A percentile compares a stretch with the other conserved stretches of the same genome.
phyloP scores from a whole-genome alignment of 2,888 invertebrate species.

The Eupithecia subfuscata region DNA sequence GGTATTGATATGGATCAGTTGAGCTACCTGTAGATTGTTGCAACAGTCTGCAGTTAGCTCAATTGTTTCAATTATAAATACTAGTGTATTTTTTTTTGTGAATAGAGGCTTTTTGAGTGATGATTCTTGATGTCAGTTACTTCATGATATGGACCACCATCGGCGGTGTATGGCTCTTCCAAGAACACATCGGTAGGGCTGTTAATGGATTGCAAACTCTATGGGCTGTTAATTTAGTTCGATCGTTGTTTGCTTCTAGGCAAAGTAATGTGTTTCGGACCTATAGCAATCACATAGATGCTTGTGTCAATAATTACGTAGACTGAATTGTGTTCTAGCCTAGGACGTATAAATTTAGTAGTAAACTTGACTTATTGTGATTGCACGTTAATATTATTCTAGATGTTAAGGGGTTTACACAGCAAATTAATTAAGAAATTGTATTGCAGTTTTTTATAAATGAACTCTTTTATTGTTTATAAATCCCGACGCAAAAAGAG shows the following conservation, averaged over 20 bases:
- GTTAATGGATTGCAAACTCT: neutral
- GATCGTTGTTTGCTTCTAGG: neutral
- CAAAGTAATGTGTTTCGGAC: neutral
- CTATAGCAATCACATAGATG: neutral
- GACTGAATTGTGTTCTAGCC: neutral
- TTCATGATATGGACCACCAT: no score
- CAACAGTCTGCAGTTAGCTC: no score
- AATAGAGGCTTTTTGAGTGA: no score
- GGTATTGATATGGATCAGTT: no score
- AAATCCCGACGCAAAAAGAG: no score
- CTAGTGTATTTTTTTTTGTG: no score
- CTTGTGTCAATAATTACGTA: neutral
- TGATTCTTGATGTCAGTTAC: no score
- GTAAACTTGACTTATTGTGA: neutral
- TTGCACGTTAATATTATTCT: neutral
- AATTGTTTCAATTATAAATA: no score
- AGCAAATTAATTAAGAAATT: no score
- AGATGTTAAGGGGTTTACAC: neutral
- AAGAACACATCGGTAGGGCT: no score
- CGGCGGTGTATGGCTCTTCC: no score
- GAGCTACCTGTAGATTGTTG: no score
- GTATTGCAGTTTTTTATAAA: neutral
- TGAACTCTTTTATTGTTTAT: neutral
- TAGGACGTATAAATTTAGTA: neutral
- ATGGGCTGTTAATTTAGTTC: neutral